Percentiles rank a stretch among this genome's conserved stretches.
Conservation (phyloP, 2,113 vertebrate species). For the Cyphomyrus discorhynchus region DNA sequence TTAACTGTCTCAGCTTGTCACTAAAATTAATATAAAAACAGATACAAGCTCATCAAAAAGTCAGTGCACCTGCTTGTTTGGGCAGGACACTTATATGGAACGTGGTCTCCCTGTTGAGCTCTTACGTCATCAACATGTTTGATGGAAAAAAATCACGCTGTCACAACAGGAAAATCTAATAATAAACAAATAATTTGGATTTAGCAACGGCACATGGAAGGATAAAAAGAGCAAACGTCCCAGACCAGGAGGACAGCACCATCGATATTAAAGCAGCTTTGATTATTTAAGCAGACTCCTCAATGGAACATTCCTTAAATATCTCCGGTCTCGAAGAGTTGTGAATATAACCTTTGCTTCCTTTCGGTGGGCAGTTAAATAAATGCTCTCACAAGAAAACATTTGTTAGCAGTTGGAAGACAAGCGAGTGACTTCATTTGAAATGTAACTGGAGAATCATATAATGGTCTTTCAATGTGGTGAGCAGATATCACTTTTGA, state of each 20-base stretch:
- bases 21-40: neutral
- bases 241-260: constrained; percentile 17
- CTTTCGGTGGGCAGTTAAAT: constrained; percentile 39
- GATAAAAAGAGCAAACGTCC: neutral
- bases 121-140: neutral
- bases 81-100: neutral
- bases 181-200: neutral
- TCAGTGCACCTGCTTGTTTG: neutral
- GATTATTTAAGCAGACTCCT: constrained; percentile 52
- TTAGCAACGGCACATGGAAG: neutral
- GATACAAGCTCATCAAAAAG: neutral
- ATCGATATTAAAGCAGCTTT: constrained; percentile 26
- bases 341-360: constrained; percentile 31
- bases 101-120: neutral
- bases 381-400: constrained; percentile 45
- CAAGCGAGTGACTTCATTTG: constrained; percentile 45
- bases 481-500: constrained; percentile 34
- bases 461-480: constrained; percentile 26
- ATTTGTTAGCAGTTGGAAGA: constrained; percentile 38
- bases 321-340: constrained; percentile 34
- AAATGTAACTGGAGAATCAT: constrained; percentile 30
- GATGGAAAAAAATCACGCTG: neutral
- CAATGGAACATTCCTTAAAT: constrained; percentile 54
- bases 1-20: neutral
- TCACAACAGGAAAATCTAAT: neutral